A percentile compares a stretch with the other conserved stretches of the same genome.
Evolutionary conservation across 2,113 vertebrate genomes (phyloP).

Genomic region (Pseudopipra pipra): DNA sequence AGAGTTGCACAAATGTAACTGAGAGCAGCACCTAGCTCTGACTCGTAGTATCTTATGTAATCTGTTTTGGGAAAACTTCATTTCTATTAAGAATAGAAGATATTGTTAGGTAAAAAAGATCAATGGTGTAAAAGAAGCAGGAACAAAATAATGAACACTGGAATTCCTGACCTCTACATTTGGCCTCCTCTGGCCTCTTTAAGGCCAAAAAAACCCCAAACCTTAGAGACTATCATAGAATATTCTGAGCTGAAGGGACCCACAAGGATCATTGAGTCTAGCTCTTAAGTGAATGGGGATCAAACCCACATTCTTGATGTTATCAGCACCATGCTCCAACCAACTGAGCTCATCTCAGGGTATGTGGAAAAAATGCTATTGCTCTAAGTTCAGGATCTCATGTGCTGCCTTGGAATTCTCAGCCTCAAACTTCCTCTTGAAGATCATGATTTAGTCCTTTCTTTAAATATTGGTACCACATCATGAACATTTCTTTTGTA

Average conservation of each 20-base stretch:
- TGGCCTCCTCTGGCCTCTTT: background rate
- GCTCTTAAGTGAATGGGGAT: background rate
- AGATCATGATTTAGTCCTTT: background rate
- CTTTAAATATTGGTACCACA: background rate
- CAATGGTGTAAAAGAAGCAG: background rate
- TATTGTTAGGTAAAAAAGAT: background rate
- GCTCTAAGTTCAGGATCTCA: accelerated
- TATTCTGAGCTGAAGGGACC: background rate
- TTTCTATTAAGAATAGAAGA: background rate
- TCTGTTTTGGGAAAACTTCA: background rate
- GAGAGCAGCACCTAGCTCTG: background rate
- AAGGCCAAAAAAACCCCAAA: background rate
- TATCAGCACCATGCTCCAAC: background rate
- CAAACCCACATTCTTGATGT: background rate
- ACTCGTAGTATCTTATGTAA: background rate
- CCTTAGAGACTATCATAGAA: background rate
- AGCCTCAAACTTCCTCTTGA: background rate
- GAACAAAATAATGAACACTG: background rate
- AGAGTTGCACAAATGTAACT: background rate
- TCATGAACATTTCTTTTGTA: background rate
- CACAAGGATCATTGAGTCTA: background rate
- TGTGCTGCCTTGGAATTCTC: background rate
- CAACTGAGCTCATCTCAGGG: background rate
- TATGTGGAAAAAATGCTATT: background rate
- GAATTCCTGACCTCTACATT: background rate